Conservation (phyloP, 2,797 vertebrate species). For the Muscicapa comitata region DNA sequence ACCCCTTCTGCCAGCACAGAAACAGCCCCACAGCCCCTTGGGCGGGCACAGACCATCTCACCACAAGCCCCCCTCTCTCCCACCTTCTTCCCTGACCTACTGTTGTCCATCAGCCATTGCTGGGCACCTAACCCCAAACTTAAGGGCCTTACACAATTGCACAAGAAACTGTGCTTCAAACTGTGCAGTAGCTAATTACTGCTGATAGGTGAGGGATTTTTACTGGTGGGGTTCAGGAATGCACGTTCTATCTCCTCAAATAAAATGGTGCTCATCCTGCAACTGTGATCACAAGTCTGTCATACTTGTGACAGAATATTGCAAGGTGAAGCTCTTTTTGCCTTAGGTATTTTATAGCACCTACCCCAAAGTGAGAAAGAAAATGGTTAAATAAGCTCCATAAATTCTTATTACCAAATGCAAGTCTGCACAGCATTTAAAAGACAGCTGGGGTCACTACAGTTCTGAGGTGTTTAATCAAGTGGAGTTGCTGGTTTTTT, state of each 20-base stretch:
- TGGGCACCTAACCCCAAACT: neutral
- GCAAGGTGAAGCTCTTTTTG: neutral
- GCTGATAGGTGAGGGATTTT: neutral
- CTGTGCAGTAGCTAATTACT: neutral
- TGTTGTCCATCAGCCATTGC: neutral
- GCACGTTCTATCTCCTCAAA: neutral
- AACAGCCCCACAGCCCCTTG: neutral
- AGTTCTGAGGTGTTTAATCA: neutral
- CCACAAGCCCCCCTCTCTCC: neutral
- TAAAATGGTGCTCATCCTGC: neutral
- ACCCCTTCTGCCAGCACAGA: neutral
- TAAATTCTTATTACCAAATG: neutral
- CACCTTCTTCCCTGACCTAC: neutral
- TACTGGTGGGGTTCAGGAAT: neutral
- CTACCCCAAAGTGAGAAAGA: neutral
- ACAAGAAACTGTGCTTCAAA: neutral
- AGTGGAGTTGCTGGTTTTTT: neutral
- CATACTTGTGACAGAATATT: neutral
- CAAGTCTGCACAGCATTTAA: neutral
- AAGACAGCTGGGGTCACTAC: neutral
- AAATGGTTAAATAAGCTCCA: neutral
- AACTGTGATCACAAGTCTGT: neutral
- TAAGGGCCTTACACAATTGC: neutral
- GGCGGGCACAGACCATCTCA: neutral
- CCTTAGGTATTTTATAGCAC: neutral